These are phyloP conservation scores for Eolophus roseicapilla DNA, from an alignment of 2,113 vertebrate genomes.

Conservation along the genomic window DNA sequence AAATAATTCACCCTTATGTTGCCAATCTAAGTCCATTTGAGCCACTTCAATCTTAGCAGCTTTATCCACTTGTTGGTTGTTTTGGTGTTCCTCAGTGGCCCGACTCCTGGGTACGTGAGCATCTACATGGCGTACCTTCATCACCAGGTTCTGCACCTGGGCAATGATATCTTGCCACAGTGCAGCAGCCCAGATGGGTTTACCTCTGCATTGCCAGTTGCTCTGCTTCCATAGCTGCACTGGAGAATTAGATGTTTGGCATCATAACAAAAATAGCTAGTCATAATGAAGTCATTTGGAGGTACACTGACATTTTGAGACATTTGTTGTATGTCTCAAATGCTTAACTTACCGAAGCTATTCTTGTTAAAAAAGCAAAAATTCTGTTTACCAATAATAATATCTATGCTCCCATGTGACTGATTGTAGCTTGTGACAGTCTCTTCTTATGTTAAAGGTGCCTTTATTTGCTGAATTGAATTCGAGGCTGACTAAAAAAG, in stretches of 20 bases:
- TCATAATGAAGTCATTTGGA: background rate
- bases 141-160: too few relatives aligned
- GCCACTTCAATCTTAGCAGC: too few relatives aligned
- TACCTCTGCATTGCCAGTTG: too few relatives aligned
- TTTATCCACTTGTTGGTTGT: too few relatives aligned
- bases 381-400: background rate
- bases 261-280: background rate
- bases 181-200: too few relatives aligned
- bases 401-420: background rate
- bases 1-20: too few relatives aligned
- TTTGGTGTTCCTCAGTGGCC: too few relatives aligned
- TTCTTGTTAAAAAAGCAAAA: background rate
- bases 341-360: background rate
- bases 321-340: background rate
- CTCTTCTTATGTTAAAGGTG: background rate
- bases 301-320: background rate
- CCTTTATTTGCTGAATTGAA: background rate
- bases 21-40: too few relatives aligned
- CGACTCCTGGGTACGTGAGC: too few relatives aligned
- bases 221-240: too few relatives aligned
- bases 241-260: background rate
- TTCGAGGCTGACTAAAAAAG: background rate
- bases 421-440: background rate
- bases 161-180: too few relatives aligned
- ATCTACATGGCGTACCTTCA: too few relatives aligned